Percentiles rank a stretch among this genome's conserved stretches.
These are phyloP conservation scores for Parascotia fuliginaria DNA, from an alignment of 2,888 invertebrate species.

Conservation along the genomic window DNA sequence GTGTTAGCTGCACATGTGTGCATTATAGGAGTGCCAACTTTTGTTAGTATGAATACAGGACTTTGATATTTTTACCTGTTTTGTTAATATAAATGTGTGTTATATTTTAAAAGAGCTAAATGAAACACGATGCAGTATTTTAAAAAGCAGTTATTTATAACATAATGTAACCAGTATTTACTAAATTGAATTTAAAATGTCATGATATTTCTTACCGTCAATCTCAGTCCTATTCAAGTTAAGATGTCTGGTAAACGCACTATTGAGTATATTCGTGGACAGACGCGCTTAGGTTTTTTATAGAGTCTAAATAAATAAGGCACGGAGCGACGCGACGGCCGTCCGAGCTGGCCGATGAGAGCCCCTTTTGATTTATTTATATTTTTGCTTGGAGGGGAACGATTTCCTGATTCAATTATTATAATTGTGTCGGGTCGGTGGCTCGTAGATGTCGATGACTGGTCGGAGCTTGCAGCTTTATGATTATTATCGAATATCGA, in stretches of 20 bases:
- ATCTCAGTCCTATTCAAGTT: background rate
- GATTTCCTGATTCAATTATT: constrained; percentile 77
- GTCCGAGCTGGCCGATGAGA: constrained; percentile 44
- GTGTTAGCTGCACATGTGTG: constrained; percentile 41
- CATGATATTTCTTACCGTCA: too few relatives aligned
- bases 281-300: constrained; percentile 49
- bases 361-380: constrained; percentile 72
- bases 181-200: too few relatives aligned
- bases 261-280: constrained; percentile 7
- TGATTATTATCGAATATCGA: constrained; percentile 48
- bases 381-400: constrained; percentile 59
- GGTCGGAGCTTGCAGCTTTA: constrained; percentile 43
- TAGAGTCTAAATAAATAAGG: constrained; percentile 65
- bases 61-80: constrained; percentile 23
- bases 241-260: background rate
- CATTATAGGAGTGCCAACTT: constrained; percentile 24
- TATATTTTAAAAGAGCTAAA: too few relatives aligned
- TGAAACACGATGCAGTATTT: too few relatives aligned
- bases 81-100: background rate
- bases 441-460: constrained; percentile 39
- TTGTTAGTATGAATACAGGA: constrained; percentile 33
- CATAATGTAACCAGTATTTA: too few relatives aligned
- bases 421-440: constrained; percentile 59
- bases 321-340: constrained; percentile 25
- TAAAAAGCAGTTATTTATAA: too few relatives aligned